These are phyloP conservation scores for Dryas iulia DNA, from an alignment of 1,140 invertebrate genomes.

Conservation along the genomic window DNA sequence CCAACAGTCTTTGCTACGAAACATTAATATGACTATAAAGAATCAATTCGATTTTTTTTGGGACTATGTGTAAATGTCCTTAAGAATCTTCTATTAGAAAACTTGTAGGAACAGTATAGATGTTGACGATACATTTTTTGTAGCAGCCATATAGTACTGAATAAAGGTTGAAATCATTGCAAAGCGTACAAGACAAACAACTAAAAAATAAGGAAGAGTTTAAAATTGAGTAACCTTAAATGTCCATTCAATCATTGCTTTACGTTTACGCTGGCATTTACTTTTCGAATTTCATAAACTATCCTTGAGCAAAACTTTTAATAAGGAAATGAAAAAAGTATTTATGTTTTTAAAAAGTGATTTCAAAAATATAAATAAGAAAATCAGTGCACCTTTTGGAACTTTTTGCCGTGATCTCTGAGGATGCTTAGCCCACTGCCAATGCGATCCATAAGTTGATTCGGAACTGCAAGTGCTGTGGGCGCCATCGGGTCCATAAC, in stretches of 20 bases:
- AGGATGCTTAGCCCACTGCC: conserved; percentile 64
- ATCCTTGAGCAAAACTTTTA: background rate
- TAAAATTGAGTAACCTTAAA: background rate
- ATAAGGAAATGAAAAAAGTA: background rate
- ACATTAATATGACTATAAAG: too few species aligned
- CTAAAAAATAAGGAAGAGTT: background rate
- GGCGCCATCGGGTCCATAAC: conserved; percentile 69
- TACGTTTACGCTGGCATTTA: background rate
- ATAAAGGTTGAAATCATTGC: background rate
- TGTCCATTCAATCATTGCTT: background rate
- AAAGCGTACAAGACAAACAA: background rate
- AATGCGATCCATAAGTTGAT: conserved; percentile 68
- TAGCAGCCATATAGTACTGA: background rate
- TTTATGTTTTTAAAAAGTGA: background rate
- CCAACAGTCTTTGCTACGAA: too few species aligned
- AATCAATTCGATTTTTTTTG: too few species aligned
- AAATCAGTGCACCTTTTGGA: conserved; percentile 55
- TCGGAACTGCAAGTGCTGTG: conserved; percentile 61
- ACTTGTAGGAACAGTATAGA: background rate
- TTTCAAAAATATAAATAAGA: background rate
- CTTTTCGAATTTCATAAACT: background rate
- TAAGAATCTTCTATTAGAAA: too few species aligned
- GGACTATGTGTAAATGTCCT: too few species aligned
- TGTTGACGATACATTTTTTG: too few species aligned
- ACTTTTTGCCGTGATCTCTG: conserved; percentile 70